phyloP scores from a whole-genome alignment of 1,140 invertebrate species.

The Gryon sp. region DNA sequence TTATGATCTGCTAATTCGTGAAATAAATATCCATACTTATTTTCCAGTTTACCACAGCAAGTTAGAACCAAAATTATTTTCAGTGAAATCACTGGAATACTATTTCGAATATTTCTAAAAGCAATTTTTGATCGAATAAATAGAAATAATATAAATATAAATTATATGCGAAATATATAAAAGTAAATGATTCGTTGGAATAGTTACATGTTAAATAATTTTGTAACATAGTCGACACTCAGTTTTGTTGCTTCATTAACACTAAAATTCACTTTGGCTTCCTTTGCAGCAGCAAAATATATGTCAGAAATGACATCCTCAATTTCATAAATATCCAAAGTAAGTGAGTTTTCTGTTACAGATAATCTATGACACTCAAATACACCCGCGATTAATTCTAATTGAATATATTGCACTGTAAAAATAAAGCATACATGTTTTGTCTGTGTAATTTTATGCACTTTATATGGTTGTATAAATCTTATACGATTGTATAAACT shows the following conservation, averaged over 20 bases:
- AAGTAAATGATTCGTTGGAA: slow-evolving; percentile 30
- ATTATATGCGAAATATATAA: slow-evolving; percentile 8
- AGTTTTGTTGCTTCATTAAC: slow-evolving; percentile 77
- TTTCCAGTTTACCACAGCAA: slow-evolving; percentile 79
- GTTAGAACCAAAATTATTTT: slow-evolving; percentile 81
- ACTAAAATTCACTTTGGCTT: slow-evolving; percentile 75
- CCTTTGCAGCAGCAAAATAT: slow-evolving; percentile 80
- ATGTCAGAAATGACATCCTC: slow-evolving; percentile 81
- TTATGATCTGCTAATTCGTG: slow-evolving; percentile 82
- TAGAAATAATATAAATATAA: slow-evolving; percentile 8
- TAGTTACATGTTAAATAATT: slow-evolving; percentile 79
- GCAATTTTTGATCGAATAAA: slow-evolving; percentile 16
- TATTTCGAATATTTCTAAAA: slow-evolving; percentile 76
- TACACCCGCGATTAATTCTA: slow-evolving; percentile 79
- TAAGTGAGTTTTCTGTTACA: slow-evolving; percentile 78
- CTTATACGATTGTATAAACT: too few relatives aligned
- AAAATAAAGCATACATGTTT: too few relatives aligned
- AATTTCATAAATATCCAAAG: slow-evolving; percentile 78
- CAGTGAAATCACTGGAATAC: slow-evolving; percentile 79
- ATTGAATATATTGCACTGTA: slow-evolving; percentile 80
- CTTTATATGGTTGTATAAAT: too few relatives aligned
- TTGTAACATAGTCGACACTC: slow-evolving; percentile 78
- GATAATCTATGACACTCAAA: slow-evolving; percentile 81
- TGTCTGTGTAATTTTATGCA: too few relatives aligned
- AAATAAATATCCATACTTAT: slow-evolving; percentile 83